Evolutionary conservation across 2,113 vertebrate genomes (phyloP).

Genomic region (Myotis yumanensis): DNA sequence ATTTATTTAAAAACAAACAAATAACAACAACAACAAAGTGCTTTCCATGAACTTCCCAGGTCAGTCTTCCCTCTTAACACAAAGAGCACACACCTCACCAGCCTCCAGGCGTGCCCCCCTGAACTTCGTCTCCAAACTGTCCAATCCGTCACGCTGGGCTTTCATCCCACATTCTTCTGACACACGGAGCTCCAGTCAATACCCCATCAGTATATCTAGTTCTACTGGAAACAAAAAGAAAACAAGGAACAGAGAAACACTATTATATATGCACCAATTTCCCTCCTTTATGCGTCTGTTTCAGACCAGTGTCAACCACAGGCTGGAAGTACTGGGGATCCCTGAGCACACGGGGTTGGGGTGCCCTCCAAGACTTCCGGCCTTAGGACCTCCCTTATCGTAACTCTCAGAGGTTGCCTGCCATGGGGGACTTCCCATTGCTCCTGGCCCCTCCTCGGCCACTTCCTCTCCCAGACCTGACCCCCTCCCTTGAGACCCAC

Average conservation of each 20-base stretch:
- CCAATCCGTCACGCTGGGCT: background rate
- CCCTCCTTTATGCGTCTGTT: too few species aligned
- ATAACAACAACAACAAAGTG: too few species aligned
- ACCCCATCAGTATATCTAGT: too few species aligned
- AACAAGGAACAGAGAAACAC: background rate
- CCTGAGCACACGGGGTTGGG: background rate
- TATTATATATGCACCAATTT: rapidly evolving
- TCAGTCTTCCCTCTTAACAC: background rate
- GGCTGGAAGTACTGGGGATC: background rate
- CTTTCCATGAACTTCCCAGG: background rate
- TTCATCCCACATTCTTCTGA: background rate
- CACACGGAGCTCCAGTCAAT: rapidly evolving
- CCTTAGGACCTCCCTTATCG: background rate
- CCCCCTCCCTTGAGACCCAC: background rate
- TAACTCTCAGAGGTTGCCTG: background rate
- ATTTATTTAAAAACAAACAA: too few species aligned
- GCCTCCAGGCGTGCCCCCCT: rapidly evolving
- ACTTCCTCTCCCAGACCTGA: background rate
- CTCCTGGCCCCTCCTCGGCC: rapidly evolving
- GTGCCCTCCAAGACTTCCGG: too few species aligned
- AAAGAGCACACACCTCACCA: background rate
- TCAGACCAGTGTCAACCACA: background rate
- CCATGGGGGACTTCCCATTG: background rate
- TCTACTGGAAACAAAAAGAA: background rate
- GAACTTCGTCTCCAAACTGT: too few species aligned